Evolutionary conservation across 2,888 invertebrate species (phyloP).

Genomic region (Caprella mutica): DNA sequence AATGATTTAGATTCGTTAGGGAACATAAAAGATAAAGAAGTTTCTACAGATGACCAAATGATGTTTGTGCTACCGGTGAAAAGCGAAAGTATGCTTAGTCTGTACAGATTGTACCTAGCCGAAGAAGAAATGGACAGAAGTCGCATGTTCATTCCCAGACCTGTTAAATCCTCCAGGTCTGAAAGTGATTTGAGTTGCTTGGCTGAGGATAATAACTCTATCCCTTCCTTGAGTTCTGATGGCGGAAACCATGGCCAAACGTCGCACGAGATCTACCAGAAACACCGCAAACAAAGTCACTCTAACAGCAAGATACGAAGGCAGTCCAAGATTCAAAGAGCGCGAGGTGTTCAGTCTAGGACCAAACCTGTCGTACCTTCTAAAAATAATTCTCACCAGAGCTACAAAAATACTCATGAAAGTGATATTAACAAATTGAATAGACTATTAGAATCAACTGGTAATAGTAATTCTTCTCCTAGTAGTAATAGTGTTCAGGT

Average conservation of each 20-base stretch:
- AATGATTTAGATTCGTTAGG: conserved; percentile 41
- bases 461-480: no score
- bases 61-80: conserved; percentile 33
- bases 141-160: conserved; percentile 25
- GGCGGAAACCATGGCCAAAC: no score
- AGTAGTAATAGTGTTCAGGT: conserved; percentile 14
- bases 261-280: conserved; percentile 32
- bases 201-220: neutral
- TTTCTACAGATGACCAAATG: conserved; percentile 31
- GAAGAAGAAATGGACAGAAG: conserved; percentile 22
- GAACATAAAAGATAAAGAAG: conserved; percentile 12
- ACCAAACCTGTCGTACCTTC: neutral
- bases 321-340: conserved; percentile 31
- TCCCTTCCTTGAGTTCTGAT: no score
- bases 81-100: conserved; percentile 34
- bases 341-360: conserved; percentile 21
- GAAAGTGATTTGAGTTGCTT: conserved; percentile 24
- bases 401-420: no score
- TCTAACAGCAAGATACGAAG: conserved; percentile 20
- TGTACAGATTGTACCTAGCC: conserved; percentile 32
- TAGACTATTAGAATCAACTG: no score
- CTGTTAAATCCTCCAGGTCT: conserved; percentile 27
- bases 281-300: conserved; percentile 18
- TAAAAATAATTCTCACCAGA: neutral
- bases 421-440: no score